Base-by-base conservation (phyloP, 2,888 invertebrate species). In the Ornithoptera alexandrae region DNA sequence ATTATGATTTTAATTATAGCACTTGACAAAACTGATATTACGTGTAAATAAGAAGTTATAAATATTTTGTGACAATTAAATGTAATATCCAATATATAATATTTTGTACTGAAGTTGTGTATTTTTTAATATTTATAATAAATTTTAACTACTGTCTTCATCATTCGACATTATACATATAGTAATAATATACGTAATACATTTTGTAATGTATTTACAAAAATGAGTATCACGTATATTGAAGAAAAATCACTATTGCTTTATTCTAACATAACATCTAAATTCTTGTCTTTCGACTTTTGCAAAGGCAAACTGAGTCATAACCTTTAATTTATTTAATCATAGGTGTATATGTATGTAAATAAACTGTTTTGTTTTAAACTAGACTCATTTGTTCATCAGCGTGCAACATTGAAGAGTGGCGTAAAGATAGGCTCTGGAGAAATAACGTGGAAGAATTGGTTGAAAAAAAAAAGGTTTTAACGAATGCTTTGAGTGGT, bases 11-110 rank as follows among this genome's bases (percentile, higher is more conserved):
- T 53, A 53, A 18, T 53, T 53, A 6, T 53, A 7, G 53, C 53
- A 53, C 53, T n/a, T n/a, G n/a, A 53, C 53, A n/a, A 53, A 53
- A 53, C 53, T 53, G 53, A 53, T n/a, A 53, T 53, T 53, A n/a
- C 18, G 6, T 53, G n/a, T 56, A 53, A 22, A 60, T 60, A 17
- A 30, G 4, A 59, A 22, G 53, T 24, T 60, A 60, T 60, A 30
- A 30, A 30, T 60, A 60, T 7, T 60, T 24, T 60, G 57, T 65
- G 69, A 65, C 69, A 69, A 65, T 61, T 66, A 66, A 53, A 53
- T 53, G 53, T 53, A 53, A n/a, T 8, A 8, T n/a, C 6, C 18
- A 8, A n/a, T n/a, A 53, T 53, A 53, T 7, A 53, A 53, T 53
- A 53, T 53, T 53, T 53, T 53, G 8, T 53, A 53, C 53, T 12